These are phyloP conservation scores for Phymorhynchus buccinoides DNA, from an alignment of 1,140 invertebrate genomes.

Conservation along the genomic window DNA sequence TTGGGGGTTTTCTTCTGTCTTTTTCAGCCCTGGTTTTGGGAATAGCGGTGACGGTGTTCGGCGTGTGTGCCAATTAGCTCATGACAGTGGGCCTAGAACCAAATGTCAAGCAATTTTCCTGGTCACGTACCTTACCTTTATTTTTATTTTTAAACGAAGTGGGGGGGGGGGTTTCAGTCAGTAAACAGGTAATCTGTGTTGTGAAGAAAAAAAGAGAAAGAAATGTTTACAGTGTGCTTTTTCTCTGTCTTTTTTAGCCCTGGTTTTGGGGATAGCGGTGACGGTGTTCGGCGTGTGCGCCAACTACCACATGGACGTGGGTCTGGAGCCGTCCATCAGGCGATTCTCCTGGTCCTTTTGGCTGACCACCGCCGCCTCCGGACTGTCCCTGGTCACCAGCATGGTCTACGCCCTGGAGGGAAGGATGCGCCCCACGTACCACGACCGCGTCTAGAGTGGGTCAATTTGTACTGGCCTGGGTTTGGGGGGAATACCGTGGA, in stretches of 20 bases:
- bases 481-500: too few relatives aligned
- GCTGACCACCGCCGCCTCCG: slow-evolving; percentile 45
- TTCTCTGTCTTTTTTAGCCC: slow-evolving; percentile 37
- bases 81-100: too few relatives aligned
- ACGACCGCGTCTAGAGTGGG: too few relatives aligned
- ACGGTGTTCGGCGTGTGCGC: slow-evolving; percentile 50
- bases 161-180: too few relatives aligned
- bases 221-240: too few relatives aligned
- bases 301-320: slow-evolving; percentile 24
- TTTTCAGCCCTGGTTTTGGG: too few relatives aligned
- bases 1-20: slow-evolving; percentile 4
- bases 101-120: too few relatives aligned
- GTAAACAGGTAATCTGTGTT: neutral
- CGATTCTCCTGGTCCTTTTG: slow-evolving; percentile 52
- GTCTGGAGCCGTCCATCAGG: neutral
- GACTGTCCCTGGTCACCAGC: slow-evolving; percentile 45
- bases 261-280: slow-evolving; percentile 44
- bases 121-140: too few relatives aligned
- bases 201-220: neutral
- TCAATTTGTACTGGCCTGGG: too few relatives aligned
- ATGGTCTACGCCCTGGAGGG: slow-evolving; percentile 51
- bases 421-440: slow-evolving; percentile 12
- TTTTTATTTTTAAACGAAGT: neutral
- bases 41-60: too few relatives aligned
- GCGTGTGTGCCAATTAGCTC: too few relatives aligned